Percentiles rank a stretch among this genome's conserved stretches.
These are phyloP conservation scores for Chrysopilus asiliformis DNA, from an alignment of 2,888 invertebrate genomes.

Conservation along the genomic window DNA sequence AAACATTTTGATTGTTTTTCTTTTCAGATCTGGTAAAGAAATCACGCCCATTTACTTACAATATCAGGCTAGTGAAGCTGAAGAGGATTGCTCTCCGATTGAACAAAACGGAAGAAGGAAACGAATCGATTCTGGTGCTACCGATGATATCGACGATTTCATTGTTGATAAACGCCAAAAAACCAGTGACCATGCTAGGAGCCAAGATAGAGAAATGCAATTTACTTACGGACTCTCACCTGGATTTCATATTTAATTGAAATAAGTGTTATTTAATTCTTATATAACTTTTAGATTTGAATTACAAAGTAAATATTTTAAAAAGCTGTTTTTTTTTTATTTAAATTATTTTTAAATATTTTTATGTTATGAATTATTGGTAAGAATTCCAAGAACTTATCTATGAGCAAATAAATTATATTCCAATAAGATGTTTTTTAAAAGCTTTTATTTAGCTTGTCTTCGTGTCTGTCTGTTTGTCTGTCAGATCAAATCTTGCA, in stretches of 20 bases:
- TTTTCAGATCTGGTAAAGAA: constrained; percentile 32
- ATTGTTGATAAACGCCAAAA: constrained; percentile 29
- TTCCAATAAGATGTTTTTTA: no score
- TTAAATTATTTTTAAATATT: no score
- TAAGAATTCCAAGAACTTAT: no score
- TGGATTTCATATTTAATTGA: constrained; percentile 25
- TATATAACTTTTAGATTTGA: no score
- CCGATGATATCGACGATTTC: constrained; percentile 31
- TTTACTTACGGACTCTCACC: constrained; percentile 30
- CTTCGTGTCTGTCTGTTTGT: no score
- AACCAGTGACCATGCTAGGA: constrained; percentile 19
- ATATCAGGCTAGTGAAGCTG: constrained; percentile 35
- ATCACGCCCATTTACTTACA: constrained; percentile 38
- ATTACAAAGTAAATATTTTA: no score
- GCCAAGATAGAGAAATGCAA: constrained; percentile 26
- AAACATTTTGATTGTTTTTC: neutral
- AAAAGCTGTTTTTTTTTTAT: no score
- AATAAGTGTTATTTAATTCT: no score
- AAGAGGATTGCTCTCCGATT: constrained; percentile 17
- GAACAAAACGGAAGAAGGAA: constrained; percentile 7
- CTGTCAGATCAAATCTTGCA: no score
- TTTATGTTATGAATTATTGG: no score
- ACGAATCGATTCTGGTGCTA: constrained; percentile 12
- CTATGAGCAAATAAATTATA: no score
- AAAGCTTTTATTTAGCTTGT: no score